A percentile compares a stretch with the other conserved stretches of the same genome.
phyloP scores from a whole-genome alignment of 2,888 invertebrate species.

The Drosophila basisetae region DNA sequence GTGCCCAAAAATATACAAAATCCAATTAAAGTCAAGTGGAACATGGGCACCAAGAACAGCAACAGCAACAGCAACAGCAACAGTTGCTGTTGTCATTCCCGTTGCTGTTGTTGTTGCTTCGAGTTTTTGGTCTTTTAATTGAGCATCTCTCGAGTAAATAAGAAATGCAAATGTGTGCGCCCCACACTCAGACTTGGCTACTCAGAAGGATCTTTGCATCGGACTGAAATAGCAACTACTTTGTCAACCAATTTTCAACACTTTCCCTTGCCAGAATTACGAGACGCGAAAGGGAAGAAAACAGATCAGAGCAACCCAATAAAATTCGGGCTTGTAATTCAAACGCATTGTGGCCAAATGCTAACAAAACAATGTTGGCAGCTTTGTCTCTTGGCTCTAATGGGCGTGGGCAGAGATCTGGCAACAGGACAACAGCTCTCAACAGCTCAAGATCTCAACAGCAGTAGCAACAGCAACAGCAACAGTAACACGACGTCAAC shows the following conservation, averaged over 20 bases:
- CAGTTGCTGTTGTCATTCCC: constrained; percentile 30
- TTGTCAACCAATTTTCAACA: constrained; percentile 63
- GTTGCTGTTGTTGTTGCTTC: constrained; percentile 27
- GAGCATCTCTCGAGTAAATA: constrained; percentile 59
- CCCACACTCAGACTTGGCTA: constrained; percentile 44
- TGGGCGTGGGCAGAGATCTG: constrained; percentile 71
- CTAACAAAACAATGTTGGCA: background rate
- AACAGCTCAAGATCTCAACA: constrained; percentile 15
- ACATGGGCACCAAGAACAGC: constrained; percentile 48
- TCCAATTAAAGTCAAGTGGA: constrained; percentile 78
- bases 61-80: constrained; percentile 29
- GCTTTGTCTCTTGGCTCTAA: constrained; percentile 49
- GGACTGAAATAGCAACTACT: constrained; percentile 64
- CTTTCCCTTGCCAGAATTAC: constrained; percentile 62
- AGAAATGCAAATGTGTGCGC: constrained; percentile 67
- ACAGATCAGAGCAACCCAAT: constrained; percentile 62
- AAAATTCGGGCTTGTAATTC: constrained; percentile 73
- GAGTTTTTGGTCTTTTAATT: constrained; percentile 65
- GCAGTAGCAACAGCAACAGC: constrained; percentile 11
- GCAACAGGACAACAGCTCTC: constrained; percentile 33
- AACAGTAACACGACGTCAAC: constrained; percentile 50
- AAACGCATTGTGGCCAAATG: constrained; percentile 70
- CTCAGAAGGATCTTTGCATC: constrained; percentile 59
- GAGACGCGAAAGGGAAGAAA: constrained; percentile 5
- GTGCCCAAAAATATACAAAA: constrained; percentile 78